phyloP scores from a whole-genome alignment of 2,888 invertebrate species.

The Mimumesa dahlbomi region DNA sequence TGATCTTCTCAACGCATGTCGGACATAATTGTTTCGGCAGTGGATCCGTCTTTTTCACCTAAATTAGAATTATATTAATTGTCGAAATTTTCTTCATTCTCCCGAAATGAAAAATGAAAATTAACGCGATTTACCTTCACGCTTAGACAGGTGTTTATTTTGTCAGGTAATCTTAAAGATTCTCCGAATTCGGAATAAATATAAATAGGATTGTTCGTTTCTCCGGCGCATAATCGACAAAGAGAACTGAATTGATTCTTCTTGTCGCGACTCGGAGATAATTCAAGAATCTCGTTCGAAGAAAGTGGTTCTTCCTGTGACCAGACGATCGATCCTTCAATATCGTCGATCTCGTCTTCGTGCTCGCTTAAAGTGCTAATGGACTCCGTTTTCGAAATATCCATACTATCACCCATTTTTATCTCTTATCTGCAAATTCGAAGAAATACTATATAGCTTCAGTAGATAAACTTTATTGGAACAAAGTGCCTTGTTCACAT shows the following conservation, averaged over 20 bases:
- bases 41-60: slow-evolving; percentile 70
- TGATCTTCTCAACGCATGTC: slow-evolving; percentile 68
- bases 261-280: slow-evolving; percentile 27
- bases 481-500: too few species aligned
- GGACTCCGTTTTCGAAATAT: slow-evolving; percentile 54
- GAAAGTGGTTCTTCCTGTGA: slow-evolving; percentile 70
- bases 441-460: too few species aligned
- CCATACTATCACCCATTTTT: slow-evolving; percentile 28
- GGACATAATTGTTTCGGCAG: slow-evolving; percentile 70
- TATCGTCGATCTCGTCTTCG: slow-evolving; percentile 65
- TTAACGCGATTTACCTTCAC: slow-evolving; percentile 60
- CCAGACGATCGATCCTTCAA: slow-evolving; percentile 67
- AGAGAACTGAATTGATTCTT: slow-evolving; percentile 45
- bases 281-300: slow-evolving; percentile 58
- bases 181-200: slow-evolving; percentile 72
- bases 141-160: slow-evolving; percentile 70
- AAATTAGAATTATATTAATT: slow-evolving; percentile 20
- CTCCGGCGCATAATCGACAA: slow-evolving; percentile 70
- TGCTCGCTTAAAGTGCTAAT: slow-evolving; percentile 64
- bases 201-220: slow-evolving; percentile 65
- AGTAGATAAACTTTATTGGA: too few species aligned
- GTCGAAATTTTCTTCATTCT: too few species aligned
- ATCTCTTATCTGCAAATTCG: too few species aligned
- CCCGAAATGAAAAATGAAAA: too few species aligned
- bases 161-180: slow-evolving; percentile 67